These are phyloP conservation scores for Heterotis niloticus DNA, from an alignment of 2,113 vertebrate species.

Conservation along the genomic window DNA sequence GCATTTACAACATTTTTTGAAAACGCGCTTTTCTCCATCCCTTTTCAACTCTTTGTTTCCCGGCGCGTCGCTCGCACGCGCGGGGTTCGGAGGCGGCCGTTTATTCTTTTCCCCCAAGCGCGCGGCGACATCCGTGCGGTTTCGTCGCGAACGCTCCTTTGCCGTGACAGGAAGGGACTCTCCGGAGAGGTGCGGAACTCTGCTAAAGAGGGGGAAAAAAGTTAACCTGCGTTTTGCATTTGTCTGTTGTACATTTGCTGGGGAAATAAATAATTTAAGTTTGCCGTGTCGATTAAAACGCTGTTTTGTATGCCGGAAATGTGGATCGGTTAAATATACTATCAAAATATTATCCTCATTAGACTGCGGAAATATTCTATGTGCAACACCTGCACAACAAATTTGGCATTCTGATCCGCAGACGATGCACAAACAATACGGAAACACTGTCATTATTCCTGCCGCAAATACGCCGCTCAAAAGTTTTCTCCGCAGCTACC, in stretches of 20 bases:
- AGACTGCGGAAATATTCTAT: constrained; percentile 71
- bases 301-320: constrained; percentile 60
- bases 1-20: background rate
- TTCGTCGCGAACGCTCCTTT: background rate
- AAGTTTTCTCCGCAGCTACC: constrained; percentile 52
- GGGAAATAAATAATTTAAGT: constrained; percentile 40
- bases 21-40: background rate
- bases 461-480: constrained; percentile 58
- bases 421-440: constrained; percentile 72
- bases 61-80: background rate
- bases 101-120: background rate
- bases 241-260: background rate
- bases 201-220: background rate
- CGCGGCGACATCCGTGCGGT: background rate
- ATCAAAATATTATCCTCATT: constrained; percentile 71
- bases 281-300: constrained; percentile 46
- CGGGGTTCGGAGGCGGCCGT: background rate
- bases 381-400: constrained; percentile 77
- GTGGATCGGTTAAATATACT: constrained; percentile 62
- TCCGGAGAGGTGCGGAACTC: background rate
- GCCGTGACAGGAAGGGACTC: background rate
- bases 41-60: constrained; percentile 15
- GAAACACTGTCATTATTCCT: constrained; percentile 78
- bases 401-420: constrained; percentile 75
- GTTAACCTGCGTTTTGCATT: constrained; percentile 12